Conservation (phyloP, 1,140 invertebrate genomes). For the Orussus abietinus region DNA sequence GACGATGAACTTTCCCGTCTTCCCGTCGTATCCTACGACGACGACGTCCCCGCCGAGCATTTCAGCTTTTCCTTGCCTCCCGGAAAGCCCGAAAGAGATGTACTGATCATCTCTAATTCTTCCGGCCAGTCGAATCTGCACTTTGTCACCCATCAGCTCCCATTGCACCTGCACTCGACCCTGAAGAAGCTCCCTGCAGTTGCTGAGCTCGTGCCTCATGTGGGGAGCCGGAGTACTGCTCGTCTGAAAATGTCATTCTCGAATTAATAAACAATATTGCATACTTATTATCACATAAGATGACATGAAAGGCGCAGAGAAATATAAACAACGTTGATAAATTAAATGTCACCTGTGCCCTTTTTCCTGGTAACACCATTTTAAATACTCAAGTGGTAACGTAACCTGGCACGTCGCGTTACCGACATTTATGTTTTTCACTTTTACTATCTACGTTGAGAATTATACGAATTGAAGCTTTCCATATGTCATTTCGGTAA, state of each 20-base stretch:
- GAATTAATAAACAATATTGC: no score
- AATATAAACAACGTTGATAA: no score
- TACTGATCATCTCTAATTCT: conserved; percentile 80
- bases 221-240: conserved; percentile 64
- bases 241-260: conserved; percentile 57
- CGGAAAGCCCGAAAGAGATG: conserved; percentile 82
- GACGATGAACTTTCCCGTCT: conserved; percentile 66
- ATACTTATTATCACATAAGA: no score
- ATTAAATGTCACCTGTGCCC: no score
- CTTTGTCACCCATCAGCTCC: conserved; percentile 68
- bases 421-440: no score
- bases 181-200: conserved; percentile 76
- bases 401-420: no score
- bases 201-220: conserved; percentile 54
- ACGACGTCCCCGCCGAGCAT: conserved; percentile 82
- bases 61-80: conserved; percentile 63
- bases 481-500: no score
- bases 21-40: conserved; percentile 75
- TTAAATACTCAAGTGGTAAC: no score
- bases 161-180: conserved; percentile 77
- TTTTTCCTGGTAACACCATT: no score
- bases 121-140: conserved; percentile 73
- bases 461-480: no score
- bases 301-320: no score
- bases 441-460: no score